Evolutionary conservation across 1,140 invertebrate genomes (phyloP), one percentile per base, ranked within the genome.

Genomic region (Pseudomyrmex cubaensis): DNA sequence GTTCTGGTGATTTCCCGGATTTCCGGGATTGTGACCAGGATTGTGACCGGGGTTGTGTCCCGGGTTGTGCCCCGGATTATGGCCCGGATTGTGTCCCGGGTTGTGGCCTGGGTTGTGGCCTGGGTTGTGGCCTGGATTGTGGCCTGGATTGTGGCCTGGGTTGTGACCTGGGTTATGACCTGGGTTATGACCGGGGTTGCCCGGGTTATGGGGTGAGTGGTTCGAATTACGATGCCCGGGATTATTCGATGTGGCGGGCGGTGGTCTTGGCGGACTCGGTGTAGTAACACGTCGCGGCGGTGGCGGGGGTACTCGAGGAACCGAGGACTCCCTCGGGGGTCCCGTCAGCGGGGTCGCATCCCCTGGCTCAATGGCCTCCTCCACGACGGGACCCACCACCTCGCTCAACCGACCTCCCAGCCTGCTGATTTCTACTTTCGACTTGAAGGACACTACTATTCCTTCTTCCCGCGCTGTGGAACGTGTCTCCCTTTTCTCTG

Each of bases 381-480:
- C 94, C 93, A 94, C 94, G 93, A 94, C 94, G 94, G 94, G 94
- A 94, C 94, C 94, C 94, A 94, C 93, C 85, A 94, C 93, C 86
- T 94, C 94, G 89, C 94, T 94, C 91, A 94, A 85, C 90, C 93
- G 92, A 93, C 93, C 94, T 93, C 94, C 94, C 94, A 94, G 94
- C 93, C 94, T 94, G 94, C 91, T 90, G 93, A 91, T 90, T 93
- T 92, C 87, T 87, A 74, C 56, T 85, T 80, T 83, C 90, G 78
- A 85, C 75, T 87, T 66, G 82, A 66, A 78, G 72, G 89, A 90
- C 76, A 89, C 82, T 82, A 70, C 73, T 83, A 74, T 75, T 61
- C 22, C 78, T 84, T 70, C 54, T 22, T 78, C 66, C n/a, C 82
- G 54, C 44, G 67, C 44, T 25, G 15, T 44, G 7, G 35, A 50